Conservation (phyloP, 2,888 invertebrate genomes). For the Aphrophora alni region DNA sequence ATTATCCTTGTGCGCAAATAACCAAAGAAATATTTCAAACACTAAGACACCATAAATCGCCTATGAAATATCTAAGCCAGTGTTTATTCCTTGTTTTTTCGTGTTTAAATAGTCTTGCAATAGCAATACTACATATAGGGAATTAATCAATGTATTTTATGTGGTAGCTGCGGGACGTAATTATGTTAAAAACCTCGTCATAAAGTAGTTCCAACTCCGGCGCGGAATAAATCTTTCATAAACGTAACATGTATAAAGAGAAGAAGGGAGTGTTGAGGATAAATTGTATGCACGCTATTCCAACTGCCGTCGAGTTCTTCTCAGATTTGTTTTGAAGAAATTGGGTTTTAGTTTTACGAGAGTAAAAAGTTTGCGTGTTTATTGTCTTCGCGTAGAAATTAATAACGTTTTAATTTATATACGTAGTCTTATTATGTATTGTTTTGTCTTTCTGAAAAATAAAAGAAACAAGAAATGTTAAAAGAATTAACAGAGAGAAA, state of each 20-base stretch:
- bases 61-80: not conserved
- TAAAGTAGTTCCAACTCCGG: not conserved
- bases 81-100: not conserved
- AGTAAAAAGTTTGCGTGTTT: no score
- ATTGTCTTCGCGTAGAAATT: no score
- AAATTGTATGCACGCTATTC: not conserved
- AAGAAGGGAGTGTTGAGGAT: not conserved
- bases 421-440: no score
- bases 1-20: not conserved
- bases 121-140: not conserved
- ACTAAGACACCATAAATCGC: not conserved
- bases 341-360: no score
- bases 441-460: no score
- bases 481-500: no score
- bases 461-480: no score
- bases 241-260: not conserved
- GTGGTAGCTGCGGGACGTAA: not conserved
- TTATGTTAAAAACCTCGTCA: slow-evolving; percentile 3
- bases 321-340: no score
- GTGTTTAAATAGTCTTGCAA: not conserved
- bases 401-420: no score
- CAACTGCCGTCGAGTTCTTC: not conserved
- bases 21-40: not conserved
- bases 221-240: not conserved
- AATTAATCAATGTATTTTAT: not conserved